Evolutionary conservation across 2,113 vertebrate species (phyloP).

Genomic region (Ictalurus punctatus): DNA sequence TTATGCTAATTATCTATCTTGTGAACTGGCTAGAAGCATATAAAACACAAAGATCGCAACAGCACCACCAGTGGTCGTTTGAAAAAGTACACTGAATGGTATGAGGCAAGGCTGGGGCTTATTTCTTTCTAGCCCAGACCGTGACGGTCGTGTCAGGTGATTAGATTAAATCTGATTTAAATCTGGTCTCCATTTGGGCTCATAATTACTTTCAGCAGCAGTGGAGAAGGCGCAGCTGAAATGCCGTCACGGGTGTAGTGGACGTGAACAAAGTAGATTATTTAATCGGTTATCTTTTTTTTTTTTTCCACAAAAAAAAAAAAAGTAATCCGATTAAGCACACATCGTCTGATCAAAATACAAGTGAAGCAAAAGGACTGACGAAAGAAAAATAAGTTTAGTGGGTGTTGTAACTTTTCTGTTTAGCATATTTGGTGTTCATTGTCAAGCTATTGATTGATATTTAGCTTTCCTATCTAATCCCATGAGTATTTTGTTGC

Average conservation of each 20-base stretch:
- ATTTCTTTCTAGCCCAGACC: not conserved
- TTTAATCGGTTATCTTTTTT: not conserved
- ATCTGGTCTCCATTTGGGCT: too few relatives aligned
- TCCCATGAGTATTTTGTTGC: not conserved
- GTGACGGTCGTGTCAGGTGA: too few relatives aligned
- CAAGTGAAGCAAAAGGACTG: too few relatives aligned
- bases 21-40: not conserved
- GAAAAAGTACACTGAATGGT: too few relatives aligned
- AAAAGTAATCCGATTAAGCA: not conserved
- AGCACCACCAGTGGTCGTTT: not conserved
- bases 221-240: not conserved
- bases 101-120: not conserved
- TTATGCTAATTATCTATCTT: not conserved
- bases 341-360: not conserved
- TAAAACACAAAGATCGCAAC: not conserved
- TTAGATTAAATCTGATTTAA: too few relatives aligned
- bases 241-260: too few relatives aligned
- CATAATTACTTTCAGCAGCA: too few relatives aligned
- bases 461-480: not conserved
- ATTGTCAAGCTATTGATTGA: not conserved
- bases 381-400: not conserved
- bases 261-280: not conserved
- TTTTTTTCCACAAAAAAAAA: too few relatives aligned
- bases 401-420: not conserved
- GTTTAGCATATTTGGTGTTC: not conserved